These are phyloP conservation scores for Cheumatopsyche charites DNA, from an alignment of 1,140 invertebrate species.

Conservation along the genomic window DNA sequence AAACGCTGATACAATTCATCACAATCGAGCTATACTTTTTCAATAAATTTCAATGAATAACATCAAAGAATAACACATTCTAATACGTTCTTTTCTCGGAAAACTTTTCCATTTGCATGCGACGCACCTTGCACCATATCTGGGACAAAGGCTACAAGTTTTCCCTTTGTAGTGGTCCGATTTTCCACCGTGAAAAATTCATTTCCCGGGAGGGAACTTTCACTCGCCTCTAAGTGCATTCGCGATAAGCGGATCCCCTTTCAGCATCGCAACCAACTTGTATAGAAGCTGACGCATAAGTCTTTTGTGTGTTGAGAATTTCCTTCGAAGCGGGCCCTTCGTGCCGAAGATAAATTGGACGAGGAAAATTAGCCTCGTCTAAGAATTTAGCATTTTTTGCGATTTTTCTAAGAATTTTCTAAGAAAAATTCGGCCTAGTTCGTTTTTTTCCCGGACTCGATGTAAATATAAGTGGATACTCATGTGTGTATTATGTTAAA, in stretches of 20 bases:
- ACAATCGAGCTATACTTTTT: too few species aligned
- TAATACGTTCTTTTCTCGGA: too few species aligned
- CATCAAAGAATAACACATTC: too few species aligned
- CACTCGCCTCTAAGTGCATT: conserved; percentile 29
- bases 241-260: conserved; percentile 18
- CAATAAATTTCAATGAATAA: too few species aligned
- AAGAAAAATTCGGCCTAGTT: too few species aligned
- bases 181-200: conserved; percentile 22
- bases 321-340: not conserved
- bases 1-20: too few species aligned
- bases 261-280: too few species aligned
- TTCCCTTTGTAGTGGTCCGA: conserved; percentile 12
- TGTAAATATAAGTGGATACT: too few species aligned
- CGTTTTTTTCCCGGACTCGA: too few species aligned
- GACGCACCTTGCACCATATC: not conserved
- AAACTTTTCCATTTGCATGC: not conserved
- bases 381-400: too few species aligned
- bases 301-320: conserved; percentile 21
- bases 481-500: too few species aligned
- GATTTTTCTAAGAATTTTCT: too few species aligned
- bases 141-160: not conserved
- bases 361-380: not conserved
- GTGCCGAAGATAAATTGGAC: conserved; percentile 27
- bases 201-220: conserved; percentile 26
- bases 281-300: conserved; percentile 11